Conservation (phyloP, 2,797 vertebrate species). For the Diglossa cyanea region DNA sequence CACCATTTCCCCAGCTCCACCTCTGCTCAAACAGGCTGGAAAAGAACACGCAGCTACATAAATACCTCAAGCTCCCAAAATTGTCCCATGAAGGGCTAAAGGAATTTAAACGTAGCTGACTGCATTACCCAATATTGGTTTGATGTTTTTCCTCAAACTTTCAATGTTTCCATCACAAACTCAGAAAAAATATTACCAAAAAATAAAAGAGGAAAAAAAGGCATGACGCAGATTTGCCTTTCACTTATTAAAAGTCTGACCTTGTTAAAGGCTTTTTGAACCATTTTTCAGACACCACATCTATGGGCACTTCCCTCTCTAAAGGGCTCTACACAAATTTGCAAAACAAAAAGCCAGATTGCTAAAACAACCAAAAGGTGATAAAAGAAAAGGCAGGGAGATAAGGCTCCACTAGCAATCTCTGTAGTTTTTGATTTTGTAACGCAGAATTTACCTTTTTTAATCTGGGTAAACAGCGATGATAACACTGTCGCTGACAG, state of each 20-base stretch:
- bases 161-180: neutral
- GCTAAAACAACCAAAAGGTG: neutral
- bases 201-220: neutral
- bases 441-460: conserved; percentile 39
- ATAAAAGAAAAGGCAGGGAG: neutral
- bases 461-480: conserved; percentile 17
- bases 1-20: neutral
- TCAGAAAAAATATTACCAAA: neutral
- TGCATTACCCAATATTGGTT: rapidly evolving
- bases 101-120: neutral
- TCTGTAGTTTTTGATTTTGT: conserved; percentile 32
- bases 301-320: neutral
- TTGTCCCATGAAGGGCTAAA: neutral
- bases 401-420: neutral
- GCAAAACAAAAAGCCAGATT: conserved; percentile 26
- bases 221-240: neutral
- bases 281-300: neutral
- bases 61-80: neutral
- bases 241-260: conserved; percentile 22
- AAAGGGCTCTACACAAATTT: neutral
- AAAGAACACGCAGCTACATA: neutral
- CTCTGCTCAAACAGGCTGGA: neutral
- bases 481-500: neutral
- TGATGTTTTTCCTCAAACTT: neutral
- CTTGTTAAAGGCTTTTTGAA: conserved; percentile 11